phyloP scores from a whole-genome alignment of 1,140 invertebrate genomes.

The Atta cephalotes region DNA sequence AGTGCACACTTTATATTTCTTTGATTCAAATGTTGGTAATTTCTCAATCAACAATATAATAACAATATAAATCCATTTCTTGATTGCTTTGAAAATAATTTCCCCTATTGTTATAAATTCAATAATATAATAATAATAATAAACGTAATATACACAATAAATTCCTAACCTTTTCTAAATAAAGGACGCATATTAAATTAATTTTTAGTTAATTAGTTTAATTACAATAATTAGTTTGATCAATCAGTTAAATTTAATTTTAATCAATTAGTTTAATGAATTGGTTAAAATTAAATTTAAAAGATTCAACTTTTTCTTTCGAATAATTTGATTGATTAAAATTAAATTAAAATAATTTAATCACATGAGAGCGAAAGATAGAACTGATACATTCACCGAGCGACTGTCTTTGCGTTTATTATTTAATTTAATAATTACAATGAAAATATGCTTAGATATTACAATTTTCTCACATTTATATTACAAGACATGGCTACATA shows the following conservation, averaged over 20 bases:
- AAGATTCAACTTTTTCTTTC: background rate
- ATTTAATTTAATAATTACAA: too few species aligned
- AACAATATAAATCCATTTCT: background rate
- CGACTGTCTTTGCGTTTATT: too few species aligned
- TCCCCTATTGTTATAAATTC: background rate
- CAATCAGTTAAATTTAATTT: background rate
- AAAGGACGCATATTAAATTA: background rate
- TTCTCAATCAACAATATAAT: background rate
- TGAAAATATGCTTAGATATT: too few species aligned
- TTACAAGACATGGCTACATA: too few species aligned
- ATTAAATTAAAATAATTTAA: background rate
- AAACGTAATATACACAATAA: background rate
- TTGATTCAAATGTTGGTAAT: background rate
- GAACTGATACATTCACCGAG: too few species aligned
- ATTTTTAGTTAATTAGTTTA: background rate
- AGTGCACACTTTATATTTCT: background rate
- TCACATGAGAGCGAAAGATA: too few species aligned
- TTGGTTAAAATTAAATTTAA: background rate
- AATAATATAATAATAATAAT: background rate
- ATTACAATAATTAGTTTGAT: too few species aligned
- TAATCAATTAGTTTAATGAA: background rate
- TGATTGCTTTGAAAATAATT: background rate
- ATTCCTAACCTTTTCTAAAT: slow-evolving; percentile 1
- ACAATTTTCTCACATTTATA: too few species aligned
- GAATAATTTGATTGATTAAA: background rate